These are phyloP conservation scores for Cyaniris semiargus DNA, from an alignment of 2,888 invertebrate species.

Conservation along the genomic window DNA sequence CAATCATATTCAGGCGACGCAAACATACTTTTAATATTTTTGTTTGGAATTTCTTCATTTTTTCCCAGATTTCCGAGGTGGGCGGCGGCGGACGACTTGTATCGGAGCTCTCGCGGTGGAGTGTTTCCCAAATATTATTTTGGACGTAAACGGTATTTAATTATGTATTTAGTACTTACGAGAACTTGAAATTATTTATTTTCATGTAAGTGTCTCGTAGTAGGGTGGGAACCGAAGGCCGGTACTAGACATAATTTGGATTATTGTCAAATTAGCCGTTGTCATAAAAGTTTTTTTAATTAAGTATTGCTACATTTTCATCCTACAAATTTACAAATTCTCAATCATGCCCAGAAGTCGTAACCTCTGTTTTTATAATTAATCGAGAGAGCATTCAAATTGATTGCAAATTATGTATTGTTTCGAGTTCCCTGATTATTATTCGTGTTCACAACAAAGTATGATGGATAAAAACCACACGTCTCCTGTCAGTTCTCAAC, in stretches of 20 bases:
- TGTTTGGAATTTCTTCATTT: constrained; percentile 56
- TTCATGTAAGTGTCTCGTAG: background rate
- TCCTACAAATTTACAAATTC: background rate
- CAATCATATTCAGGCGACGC: constrained; percentile 72
- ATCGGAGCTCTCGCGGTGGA: background rate
- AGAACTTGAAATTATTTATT: background rate
- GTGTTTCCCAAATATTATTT: constrained; percentile 21
- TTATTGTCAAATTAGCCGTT: too few species aligned
- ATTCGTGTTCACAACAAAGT: constrained; percentile 5
- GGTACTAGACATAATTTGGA: background rate
- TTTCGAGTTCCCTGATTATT: constrained; percentile 1
- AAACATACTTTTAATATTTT: constrained; percentile 61
- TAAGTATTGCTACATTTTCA: background rate
- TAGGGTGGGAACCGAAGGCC: background rate
- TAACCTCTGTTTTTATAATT: background rate
- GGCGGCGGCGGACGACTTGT: constrained; percentile 35
- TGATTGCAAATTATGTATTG: background rate
- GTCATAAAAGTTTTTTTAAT: too few species aligned
- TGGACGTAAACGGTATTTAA: constrained; percentile 8
- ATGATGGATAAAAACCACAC: background rate
- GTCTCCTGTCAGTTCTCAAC: constrained; percentile 48
- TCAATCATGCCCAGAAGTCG: background rate
- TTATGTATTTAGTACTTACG: background rate
- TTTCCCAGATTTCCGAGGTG: constrained; percentile 49
- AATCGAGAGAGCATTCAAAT: background rate